phyloP scores from a whole-genome alignment of 2,113 vertebrate species.

The Larimichthys polyactis region DNA sequence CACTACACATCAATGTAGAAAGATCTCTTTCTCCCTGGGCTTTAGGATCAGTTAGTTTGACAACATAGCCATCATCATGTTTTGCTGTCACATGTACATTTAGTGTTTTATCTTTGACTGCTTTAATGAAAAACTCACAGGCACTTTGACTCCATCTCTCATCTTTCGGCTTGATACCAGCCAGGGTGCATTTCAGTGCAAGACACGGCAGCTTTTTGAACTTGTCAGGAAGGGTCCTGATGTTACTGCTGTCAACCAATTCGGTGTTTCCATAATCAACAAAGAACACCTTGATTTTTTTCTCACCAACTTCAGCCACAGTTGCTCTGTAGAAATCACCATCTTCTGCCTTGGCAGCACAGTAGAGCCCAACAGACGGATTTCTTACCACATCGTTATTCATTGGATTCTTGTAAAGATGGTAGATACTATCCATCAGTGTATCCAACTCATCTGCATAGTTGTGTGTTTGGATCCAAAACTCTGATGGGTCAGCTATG shows the following conservation, averaged over 20 bases:
- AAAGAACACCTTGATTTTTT: slow-evolving; percentile 84
- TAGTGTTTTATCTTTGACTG: slow-evolving; percentile 86
- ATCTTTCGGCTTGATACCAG: slow-evolving; percentile 80
- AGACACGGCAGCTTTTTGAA: slow-evolving; percentile 86
- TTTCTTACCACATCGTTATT: slow-evolving; percentile 75
- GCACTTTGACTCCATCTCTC: slow-evolving; percentile 86
- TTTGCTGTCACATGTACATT: slow-evolving; percentile 81
- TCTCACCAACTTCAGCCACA: slow-evolving; percentile 78
- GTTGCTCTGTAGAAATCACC: slow-evolving; percentile 86
- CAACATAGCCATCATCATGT: slow-evolving; percentile 78
- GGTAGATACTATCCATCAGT: slow-evolving; percentile 82
- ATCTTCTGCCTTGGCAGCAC: slow-evolving; percentile 88
- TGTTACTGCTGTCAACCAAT: slow-evolving; percentile 73
- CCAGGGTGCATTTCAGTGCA: slow-evolving; percentile 88
- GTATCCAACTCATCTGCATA: slow-evolving; percentile 82
- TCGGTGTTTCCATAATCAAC: slow-evolving; percentile 89
- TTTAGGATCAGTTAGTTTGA: slow-evolving; percentile 86
- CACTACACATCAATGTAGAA: slow-evolving; percentile 82
- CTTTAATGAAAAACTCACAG: slow-evolving; percentile 86
- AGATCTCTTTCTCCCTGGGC: slow-evolving; percentile 85
- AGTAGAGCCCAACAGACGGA: slow-evolving; percentile 84
- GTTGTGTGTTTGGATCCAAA: slow-evolving; percentile 89
- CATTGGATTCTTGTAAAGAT: slow-evolving; percentile 82
- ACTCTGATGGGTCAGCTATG: slow-evolving; percentile 86
- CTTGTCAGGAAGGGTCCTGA: slow-evolving; percentile 84